These are phyloP conservation scores for Chymomyza procnemis DNA, from an alignment of 2,888 invertebrate species.

Conservation along the genomic window DNA sequence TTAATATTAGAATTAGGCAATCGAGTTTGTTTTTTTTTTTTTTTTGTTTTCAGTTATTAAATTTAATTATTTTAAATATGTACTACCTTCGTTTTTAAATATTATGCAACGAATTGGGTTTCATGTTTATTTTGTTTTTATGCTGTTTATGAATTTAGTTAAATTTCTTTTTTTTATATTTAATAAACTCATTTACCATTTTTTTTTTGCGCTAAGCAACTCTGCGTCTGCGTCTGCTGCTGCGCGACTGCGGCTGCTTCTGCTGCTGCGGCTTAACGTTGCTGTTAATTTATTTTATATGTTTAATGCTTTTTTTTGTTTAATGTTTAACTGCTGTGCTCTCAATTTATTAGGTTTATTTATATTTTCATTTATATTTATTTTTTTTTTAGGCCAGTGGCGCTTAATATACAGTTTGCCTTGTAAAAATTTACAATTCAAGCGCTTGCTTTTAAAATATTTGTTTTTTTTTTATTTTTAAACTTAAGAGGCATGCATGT, in stretches of 20 bases:
- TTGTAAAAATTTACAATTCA: slow-evolving; percentile 71
- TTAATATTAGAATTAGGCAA: slow-evolving; percentile 77
- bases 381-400: slow-evolving; percentile 47
- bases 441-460: slow-evolving; percentile 71
- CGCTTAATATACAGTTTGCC: slow-evolving; percentile 70
- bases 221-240: slow-evolving; percentile 35
- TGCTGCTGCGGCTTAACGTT: slow-evolving; percentile 38
- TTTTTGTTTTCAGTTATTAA: slow-evolving; percentile 10
- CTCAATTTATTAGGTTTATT: slow-evolving; percentile 31
- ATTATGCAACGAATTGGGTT: slow-evolving; percentile 71
- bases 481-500: slow-evolving; percentile 9
- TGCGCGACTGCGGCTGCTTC: slow-evolving; percentile 37
- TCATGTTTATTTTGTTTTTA: slow-evolving; percentile 37
- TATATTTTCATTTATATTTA: slow-evolving; percentile 39
- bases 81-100: slow-evolving; percentile 75
- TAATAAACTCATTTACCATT: slow-evolving; percentile 69
- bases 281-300: slow-evolving; percentile 16
- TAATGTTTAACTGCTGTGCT: slow-evolving; percentile 14
- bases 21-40: slow-evolving; percentile 54
- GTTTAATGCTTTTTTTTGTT: slow-evolving; percentile 11
- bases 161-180: slow-evolving; percentile 70
- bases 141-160: slow-evolving; percentile 54
- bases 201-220: slow-evolving; percentile 69
- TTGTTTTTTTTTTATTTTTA: slow-evolving; percentile 30
- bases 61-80: slow-evolving; percentile 55